Conservation (phyloP, 2,797 vertebrate genomes). For the Platyrinchus mystaceus region DNA sequence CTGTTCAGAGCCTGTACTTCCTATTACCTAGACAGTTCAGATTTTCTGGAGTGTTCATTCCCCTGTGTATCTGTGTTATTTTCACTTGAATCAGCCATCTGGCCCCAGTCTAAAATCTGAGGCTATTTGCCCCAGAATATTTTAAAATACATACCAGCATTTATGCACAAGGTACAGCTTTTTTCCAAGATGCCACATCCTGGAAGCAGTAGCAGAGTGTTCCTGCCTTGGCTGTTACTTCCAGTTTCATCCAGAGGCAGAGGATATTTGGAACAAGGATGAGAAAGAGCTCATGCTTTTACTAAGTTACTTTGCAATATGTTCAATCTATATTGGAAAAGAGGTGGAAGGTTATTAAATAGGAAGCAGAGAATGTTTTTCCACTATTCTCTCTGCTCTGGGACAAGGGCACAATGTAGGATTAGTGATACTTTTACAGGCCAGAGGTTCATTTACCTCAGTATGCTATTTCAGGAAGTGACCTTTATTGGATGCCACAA, state of each 20-base stretch:
- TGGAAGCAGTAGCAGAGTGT: not conserved
- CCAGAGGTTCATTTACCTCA: not conserved
- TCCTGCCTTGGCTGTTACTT: not conserved
- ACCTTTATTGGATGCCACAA: not conserved
- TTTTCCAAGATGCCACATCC: not conserved
- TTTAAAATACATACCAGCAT: not conserved
- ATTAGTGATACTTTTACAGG: not conserved
- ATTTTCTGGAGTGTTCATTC: not conserved
- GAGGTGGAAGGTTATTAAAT: not conserved
- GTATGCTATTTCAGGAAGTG: not conserved
- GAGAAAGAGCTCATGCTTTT: not conserved
- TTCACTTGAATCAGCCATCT: not conserved
- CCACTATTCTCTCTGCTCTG: not conserved
- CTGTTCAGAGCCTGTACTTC: not conserved
- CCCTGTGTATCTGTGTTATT: not conserved
- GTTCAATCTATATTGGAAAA: not conserved
- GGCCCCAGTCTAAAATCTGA: not conserved
- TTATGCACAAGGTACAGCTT: not conserved
- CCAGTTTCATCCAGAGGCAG: not conserved
- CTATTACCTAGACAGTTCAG: not conserved
- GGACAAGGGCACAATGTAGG: not conserved
- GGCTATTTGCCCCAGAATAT: not conserved
- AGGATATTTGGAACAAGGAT: not conserved
- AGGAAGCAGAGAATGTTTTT: not conserved
- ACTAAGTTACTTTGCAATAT: not conserved